Evolutionary conservation across 2,113 vertebrate genomes (phyloP).

Genomic region (Fulica atra): DNA sequence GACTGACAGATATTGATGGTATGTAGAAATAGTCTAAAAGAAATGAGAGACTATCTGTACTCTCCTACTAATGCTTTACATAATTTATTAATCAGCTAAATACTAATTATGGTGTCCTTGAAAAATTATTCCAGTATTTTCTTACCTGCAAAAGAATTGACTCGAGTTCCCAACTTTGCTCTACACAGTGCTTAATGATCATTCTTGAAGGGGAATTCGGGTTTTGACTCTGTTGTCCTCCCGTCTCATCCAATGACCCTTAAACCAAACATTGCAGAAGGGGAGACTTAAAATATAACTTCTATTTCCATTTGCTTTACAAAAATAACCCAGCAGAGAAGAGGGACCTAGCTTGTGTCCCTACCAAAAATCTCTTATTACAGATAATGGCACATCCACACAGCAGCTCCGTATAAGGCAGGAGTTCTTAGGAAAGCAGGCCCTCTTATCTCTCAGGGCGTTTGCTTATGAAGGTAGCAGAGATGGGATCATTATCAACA

Average conservation of each 20-base stretch:
- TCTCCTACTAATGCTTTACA: not conserved
- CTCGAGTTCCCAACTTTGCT: not conserved
- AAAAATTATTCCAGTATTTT: not conserved
- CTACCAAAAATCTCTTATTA: not conserved
- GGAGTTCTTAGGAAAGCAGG: not conserved
- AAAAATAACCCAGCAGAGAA: not conserved
- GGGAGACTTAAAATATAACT: not conserved
- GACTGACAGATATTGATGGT: not conserved
- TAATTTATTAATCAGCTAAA: not conserved
- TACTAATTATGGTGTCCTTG: not conserved
- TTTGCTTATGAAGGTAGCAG: not conserved
- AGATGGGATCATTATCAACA: constrained; percentile 3
- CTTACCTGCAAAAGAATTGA: not conserved
- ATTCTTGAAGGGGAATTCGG: not conserved
- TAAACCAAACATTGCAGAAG: not conserved
- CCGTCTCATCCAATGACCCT: not conserved
- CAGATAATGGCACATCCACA: fast-evolving
- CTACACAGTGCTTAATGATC: not conserved
- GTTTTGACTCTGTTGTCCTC: not conserved
- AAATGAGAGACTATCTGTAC: not conserved
- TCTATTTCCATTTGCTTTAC: not conserved
- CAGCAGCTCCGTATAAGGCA: not conserved
- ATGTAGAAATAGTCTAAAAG: not conserved
- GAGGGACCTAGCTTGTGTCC: not conserved
- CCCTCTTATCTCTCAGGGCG: constrained; percentile 25